These are phyloP conservation scores for Papilio polytes DNA, from an alignment of 1,140 invertebrate genomes.

Conservation along the genomic window DNA sequence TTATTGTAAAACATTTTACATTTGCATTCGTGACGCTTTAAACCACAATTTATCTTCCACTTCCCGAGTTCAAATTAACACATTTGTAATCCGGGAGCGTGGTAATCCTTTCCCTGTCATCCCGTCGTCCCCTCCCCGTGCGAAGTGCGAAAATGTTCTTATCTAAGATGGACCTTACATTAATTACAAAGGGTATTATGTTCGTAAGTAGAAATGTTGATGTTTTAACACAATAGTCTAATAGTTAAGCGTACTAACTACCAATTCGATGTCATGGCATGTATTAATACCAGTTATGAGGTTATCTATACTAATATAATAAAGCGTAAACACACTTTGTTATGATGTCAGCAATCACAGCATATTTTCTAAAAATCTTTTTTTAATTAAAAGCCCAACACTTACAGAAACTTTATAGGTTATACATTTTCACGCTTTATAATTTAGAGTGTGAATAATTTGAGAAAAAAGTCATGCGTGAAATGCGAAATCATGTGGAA, in stretches of 20 bases:
- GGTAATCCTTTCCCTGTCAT: conserved; percentile 11
- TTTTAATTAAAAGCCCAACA: no score
- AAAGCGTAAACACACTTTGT: no score
- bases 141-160: conserved; percentile 13
- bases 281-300: no score
- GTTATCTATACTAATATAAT: no score
- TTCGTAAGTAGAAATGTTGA: neutral
- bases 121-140: neutral
- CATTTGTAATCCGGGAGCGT: conserved; percentile 14
- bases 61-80: conserved; percentile 18
- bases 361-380: no score
- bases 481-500: no score
- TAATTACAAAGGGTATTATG: conserved; percentile 8
- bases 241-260: neutral
- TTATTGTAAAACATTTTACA: neutral
- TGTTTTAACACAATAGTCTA: neutral
- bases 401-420: no score
- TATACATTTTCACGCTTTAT: no score
- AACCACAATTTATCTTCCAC: conserved; percentile 16
- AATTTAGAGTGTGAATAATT: no score
- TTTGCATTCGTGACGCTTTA: neutral
- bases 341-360: no score
- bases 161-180: conserved; percentile 22
- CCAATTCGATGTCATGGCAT: no score
- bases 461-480: no score